Conservation (phyloP, 1,140 invertebrate genomes). For the Tetragonula clypearis region DNA sequence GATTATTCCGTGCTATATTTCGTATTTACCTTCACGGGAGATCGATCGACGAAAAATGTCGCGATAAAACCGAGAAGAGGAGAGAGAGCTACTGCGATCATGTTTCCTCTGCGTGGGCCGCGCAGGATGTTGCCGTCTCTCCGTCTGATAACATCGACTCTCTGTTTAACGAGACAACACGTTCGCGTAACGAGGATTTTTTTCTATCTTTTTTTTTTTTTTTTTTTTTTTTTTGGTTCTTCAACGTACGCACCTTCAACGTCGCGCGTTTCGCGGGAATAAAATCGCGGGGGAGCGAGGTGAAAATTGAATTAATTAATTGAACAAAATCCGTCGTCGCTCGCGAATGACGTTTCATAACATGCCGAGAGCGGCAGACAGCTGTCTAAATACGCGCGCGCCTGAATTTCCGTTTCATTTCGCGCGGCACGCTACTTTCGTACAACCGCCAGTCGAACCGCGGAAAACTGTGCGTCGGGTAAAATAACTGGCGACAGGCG, state of each 20-base stretch:
- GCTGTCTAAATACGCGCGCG: not conserved
- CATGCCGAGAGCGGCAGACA: not conserved
- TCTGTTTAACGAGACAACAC: not conserved
- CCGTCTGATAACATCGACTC: not conserved
- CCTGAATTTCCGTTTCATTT: conserved; percentile 32
- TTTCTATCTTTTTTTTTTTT: too few relatives aligned
- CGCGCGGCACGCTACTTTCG: not conserved
- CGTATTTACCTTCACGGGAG: not conserved
- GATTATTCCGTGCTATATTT: not conserved
- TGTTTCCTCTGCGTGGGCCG: not conserved
- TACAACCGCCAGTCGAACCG: not conserved
- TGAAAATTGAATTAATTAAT: not conserved
- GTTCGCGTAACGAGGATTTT: not conserved
- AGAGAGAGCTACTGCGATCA: not conserved
- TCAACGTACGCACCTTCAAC: too few relatives aligned
- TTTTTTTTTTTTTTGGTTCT: too few relatives aligned
- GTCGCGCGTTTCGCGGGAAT: not conserved
- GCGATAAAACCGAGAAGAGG: not conserved
- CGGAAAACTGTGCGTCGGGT: conserved; percentile 5
- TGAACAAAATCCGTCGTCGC: not conserved
- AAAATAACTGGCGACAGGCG: conserved; percentile 17
- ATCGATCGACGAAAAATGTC: not conserved
- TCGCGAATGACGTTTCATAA: not conserved
- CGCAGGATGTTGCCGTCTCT: not conserved
- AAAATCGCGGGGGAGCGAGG: not conserved